Evolutionary conservation across 2,888 invertebrate species (phyloP).

Genomic region (Drosophila bunnanda): DNA sequence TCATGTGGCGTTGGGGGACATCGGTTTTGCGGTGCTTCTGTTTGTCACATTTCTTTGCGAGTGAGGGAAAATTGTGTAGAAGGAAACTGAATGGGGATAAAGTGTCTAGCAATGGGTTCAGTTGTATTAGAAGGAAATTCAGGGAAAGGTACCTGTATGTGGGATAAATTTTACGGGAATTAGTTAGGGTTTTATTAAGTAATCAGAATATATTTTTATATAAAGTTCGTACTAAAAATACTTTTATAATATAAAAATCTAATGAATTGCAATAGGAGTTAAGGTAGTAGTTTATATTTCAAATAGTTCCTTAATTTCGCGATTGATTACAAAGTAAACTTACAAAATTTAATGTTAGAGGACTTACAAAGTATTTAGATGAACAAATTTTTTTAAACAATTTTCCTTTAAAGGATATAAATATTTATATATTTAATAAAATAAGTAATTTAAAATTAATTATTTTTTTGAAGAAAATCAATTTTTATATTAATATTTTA

Average conservation of each 20-base stretch:
- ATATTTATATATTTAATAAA: background rate
- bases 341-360: too few species aligned
- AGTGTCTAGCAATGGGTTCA: background rate
- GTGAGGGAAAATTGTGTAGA: slow-evolving; percentile 58
- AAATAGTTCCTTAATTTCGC: too few species aligned
- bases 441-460: too few species aligned
- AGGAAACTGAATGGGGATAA: slow-evolving; percentile 37
- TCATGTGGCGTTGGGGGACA: slow-evolving; percentile 34
- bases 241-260: too few species aligned
- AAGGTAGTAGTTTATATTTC: too few species aligned
- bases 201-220: background rate
- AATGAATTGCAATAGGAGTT: too few species aligned
- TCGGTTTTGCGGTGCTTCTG: slow-evolving; percentile 52
- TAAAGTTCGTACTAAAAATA: too few species aligned
- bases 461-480: background rate
- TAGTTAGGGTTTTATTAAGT: background rate
- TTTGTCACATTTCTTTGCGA: slow-evolving; percentile 69
- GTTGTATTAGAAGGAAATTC: background rate
- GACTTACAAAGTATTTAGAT: too few species aligned
- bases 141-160: background rate
- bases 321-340: too few species aligned
- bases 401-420: background rate
- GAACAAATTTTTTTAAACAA: too few species aligned
- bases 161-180: background rate
- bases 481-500: background rate